phyloP scores from a whole-genome alignment of 2,797 vertebrate species.

The Typhlichthys subterraneus region DNA sequence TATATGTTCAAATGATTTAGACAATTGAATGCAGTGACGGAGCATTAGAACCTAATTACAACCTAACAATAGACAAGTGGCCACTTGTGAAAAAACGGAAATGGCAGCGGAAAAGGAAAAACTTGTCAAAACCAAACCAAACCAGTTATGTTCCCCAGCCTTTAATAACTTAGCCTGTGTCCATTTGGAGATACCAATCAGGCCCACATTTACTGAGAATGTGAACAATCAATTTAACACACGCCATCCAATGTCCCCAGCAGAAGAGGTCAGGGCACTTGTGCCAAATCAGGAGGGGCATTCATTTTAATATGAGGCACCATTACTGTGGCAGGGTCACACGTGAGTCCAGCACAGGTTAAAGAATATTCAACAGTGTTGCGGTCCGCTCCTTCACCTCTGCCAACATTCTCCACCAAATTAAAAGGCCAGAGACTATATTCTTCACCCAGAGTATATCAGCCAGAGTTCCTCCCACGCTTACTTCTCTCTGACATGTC shows the following conservation, averaged over 20 bases:
- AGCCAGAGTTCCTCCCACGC: constrained; percentile 24
- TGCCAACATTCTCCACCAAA: constrained; percentile 49
- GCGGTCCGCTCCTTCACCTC: constrained; percentile 20
- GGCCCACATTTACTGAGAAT: too few relatives aligned
- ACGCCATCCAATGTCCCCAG: constrained; percentile 16
- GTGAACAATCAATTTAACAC: constrained; percentile 16
- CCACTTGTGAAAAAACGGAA: background rate
- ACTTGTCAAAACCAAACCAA: background rate
- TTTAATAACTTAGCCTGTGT: too few relatives aligned
- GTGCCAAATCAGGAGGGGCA: constrained; percentile 51
- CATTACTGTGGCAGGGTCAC: constrained; percentile 19
- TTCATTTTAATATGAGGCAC: constrained; percentile 30
- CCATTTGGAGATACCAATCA: too few relatives aligned
- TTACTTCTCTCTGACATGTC: constrained; percentile 50
- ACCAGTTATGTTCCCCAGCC: too few relatives aligned
- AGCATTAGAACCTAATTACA: too few relatives aligned
- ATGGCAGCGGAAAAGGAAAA: background rate
- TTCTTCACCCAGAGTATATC: constrained; percentile 28
- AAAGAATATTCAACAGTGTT: constrained; percentile 22
- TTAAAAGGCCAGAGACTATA: constrained; percentile 53
- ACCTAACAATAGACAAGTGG: background rate
- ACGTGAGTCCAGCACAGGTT: constrained; percentile 19
- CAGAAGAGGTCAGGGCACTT: constrained; percentile 14
- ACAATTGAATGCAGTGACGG: too few relatives aligned
- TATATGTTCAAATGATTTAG: too few relatives aligned